Evolutionary conservation across 2,113 vertebrate genomes (phyloP).

Genomic region (Brachirus orientalis): DNA sequence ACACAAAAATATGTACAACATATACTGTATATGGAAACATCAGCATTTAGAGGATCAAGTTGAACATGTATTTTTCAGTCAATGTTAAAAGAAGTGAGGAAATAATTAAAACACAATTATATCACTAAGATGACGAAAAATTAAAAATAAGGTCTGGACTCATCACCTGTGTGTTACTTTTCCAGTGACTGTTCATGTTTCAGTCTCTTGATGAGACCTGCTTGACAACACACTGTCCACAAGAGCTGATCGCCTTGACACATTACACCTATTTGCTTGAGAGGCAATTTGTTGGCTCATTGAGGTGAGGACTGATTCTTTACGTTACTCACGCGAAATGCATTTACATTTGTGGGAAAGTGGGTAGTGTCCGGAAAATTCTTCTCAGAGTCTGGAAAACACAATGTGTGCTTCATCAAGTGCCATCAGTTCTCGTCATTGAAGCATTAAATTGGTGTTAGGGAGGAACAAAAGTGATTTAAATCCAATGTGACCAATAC

Average conservation of each 20-base stretch:
- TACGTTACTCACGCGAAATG: conserved; percentile 63
- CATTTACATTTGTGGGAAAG: conserved; percentile 58
- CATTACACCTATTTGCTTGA: conserved; percentile 55
- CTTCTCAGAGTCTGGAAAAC: not conserved
- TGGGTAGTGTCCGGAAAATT: not conserved
- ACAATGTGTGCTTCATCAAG: not conserved
- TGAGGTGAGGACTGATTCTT: conserved; percentile 72
- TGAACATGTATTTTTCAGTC: not conserved
- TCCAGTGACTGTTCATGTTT: not conserved
- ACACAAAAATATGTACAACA: too few species aligned
- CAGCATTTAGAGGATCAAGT: not conserved
- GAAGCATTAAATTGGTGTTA: conserved; percentile 52
- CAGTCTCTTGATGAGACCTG: conserved; percentile 12
- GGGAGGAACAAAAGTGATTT: conserved; percentile 2
- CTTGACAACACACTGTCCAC: conserved; percentile 24
- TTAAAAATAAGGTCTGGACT: not conserved
- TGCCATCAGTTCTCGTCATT: conserved; percentile 26
- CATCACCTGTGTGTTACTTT: not conserved
- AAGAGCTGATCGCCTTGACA: conserved; percentile 31
- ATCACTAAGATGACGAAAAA: not conserved
- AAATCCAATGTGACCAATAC: not conserved
- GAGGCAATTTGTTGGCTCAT: conserved; percentile 81
- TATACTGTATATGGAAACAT: too few species aligned
- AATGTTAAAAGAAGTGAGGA: not conserved
- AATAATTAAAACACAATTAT: conserved; percentile 1